phyloP scores from a whole-genome alignment of 2,113 vertebrate genomes.

The Poeciliopsis occidentalis region DNA sequence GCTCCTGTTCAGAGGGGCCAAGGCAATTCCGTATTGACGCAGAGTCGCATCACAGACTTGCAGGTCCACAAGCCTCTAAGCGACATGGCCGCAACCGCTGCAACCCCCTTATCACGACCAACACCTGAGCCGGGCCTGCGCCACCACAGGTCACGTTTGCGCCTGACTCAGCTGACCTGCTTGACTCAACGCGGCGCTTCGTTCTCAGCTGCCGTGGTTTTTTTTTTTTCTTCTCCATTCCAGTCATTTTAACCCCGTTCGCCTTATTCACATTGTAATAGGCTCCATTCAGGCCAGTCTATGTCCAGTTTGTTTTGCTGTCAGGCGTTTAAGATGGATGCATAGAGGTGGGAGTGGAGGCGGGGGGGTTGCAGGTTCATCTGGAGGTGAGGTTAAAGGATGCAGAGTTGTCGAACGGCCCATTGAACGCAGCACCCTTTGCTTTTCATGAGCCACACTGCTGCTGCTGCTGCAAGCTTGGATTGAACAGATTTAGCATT shows the following conservation, averaged over 20 bases:
- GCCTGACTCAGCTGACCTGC: conserved; percentile 63
- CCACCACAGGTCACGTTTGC: conserved; percentile 50
- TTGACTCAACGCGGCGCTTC: conserved; percentile 45
- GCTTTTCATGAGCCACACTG: conserved; percentile 39
- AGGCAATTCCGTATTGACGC: conserved; percentile 55
- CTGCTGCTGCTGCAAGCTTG: conserved; percentile 8
- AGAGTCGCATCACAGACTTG: conserved; percentile 47
- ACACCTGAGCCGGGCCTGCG: conserved; percentile 49
- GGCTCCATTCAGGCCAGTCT: conserved; percentile 69
- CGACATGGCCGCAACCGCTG: conserved; percentile 18
- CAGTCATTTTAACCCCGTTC: conserved; percentile 70
- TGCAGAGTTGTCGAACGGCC: conserved; percentile 38
- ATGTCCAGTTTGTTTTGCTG: conserved; percentile 79
- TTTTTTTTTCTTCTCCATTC: conserved; percentile 36
- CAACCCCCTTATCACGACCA: conserved; percentile 30
- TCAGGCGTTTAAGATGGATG: conserved; percentile 72
- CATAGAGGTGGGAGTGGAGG: conserved; percentile 68
- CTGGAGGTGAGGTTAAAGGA: conserved; percentile 74
- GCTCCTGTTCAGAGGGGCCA: conserved; percentile 58
- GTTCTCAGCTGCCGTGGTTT: conserved; percentile 41
- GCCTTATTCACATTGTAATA: conserved; percentile 79
- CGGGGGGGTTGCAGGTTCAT: conserved; percentile 70
- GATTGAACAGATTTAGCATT: conserved; percentile 47
- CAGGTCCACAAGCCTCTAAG: conserved; percentile 43
- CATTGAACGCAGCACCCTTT: conserved; percentile 27